Evolutionary conservation across 1,140 invertebrate genomes (phyloP).

Genomic region (Tetraneura akinire): DNA sequence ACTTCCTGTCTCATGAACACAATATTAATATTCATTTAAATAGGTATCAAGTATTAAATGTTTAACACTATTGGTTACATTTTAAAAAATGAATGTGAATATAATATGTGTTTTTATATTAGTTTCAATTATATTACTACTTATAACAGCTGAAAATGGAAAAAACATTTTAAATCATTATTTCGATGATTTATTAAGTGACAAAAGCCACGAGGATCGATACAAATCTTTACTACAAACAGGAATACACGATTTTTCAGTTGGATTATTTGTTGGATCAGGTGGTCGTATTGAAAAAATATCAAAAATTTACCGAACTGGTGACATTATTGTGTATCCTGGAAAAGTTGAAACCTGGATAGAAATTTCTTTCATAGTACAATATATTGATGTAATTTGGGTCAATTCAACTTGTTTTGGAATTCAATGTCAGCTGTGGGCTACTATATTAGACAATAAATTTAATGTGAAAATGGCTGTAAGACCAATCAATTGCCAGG

Average conservation of each 20-base stretch:
- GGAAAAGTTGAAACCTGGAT: constrained; percentile 32
- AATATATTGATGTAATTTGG: constrained; percentile 32
- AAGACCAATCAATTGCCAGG: constrained; percentile 24
- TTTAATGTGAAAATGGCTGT: constrained; percentile 45
- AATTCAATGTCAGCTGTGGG: constrained; percentile 35
- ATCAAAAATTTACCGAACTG: constrained; percentile 36
- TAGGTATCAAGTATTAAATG: not conserved
- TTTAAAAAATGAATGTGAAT: constrained; percentile 30
- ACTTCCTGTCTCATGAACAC: constrained; percentile 9
- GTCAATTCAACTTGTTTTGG: constrained; percentile 38
- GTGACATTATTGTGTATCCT: constrained; percentile 26
- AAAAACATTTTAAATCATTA: constrained; percentile 21
- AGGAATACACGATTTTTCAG: constrained; percentile 39
- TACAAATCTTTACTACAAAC: constrained; percentile 20
- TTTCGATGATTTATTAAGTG: constrained; percentile 16
- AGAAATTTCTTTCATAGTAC: constrained; percentile 10
- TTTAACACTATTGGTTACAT: not conserved
- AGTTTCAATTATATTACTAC: not conserved
- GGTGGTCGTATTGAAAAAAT: constrained; percentile 33
- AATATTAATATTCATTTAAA: constrained; percentile 6
- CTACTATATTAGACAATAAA: constrained; percentile 26
- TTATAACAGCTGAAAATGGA: not conserved
- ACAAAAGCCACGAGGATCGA: constrained; percentile 15
- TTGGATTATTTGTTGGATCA: constrained; percentile 36
- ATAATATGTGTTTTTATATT: constrained; percentile 13